Evolutionary conservation across 2,113 vertebrate species (phyloP).

Genomic region (Burhinus bistriatus): DNA sequence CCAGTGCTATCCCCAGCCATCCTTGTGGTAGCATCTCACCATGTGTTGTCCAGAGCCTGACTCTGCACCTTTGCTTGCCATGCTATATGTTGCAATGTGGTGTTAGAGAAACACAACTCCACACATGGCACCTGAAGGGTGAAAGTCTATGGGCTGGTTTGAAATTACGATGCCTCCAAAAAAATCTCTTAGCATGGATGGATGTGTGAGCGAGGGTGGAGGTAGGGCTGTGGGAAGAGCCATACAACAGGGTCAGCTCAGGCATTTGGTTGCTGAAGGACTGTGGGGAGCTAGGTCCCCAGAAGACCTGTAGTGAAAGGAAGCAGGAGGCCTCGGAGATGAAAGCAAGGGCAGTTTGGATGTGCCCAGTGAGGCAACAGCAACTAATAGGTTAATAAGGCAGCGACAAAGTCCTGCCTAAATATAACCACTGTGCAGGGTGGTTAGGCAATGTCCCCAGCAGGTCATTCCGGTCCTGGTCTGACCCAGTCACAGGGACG

Average conservation of each 20-base stretch:
- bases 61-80: neutral
- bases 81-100: rapidly evolving
- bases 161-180: neutral
- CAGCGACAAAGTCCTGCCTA: neutral
- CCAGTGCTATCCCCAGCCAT: neutral
- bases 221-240: neutral
- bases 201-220: neutral
- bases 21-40: neutral
- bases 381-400: conserved; percentile 1
- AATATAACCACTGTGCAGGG: neutral
- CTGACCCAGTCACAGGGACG: neutral
- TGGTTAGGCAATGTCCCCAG: neutral
- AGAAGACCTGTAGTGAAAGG: neutral
- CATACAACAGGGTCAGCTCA: neutral
- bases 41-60: rapidly evolving
- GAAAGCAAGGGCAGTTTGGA: neutral
- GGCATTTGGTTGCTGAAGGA: neutral
- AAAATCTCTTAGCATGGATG: neutral
- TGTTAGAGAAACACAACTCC: neutral
- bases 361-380: neutral
- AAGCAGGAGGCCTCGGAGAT: neutral
- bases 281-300: neutral
- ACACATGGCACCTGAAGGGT: neutral
- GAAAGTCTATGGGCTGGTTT: neutral
- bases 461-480: conserved; percentile 13